Percentiles rank a stretch among this genome's conserved stretches.
These are phyloP conservation scores for Cercocebus atys DNA, from an alignment of 2,113 vertebrate genomes.

Conservation along the genomic window DNA sequence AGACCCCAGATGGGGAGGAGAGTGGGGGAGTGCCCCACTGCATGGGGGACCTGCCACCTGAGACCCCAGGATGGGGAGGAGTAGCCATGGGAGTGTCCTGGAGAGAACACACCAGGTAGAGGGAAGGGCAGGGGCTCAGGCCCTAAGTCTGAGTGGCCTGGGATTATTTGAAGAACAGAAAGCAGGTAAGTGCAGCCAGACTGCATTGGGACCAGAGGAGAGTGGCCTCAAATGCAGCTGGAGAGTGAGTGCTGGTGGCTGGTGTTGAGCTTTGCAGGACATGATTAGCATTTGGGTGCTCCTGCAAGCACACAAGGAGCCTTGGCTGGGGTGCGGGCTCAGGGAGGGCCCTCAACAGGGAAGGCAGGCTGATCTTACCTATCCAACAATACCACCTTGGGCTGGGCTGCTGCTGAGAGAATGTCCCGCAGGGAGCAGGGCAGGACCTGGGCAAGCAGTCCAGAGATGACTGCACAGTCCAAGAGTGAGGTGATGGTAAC, in stretches of 20 bases:
- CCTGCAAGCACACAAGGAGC: background rate
- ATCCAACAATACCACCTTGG: background rate
- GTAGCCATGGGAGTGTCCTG: background rate
- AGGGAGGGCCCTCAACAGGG: background rate
- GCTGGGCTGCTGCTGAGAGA: background rate
- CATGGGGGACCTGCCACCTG: too few relatives aligned
- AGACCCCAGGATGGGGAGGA: background rate
- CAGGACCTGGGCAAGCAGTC: background rate
- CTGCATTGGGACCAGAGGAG: background rate
- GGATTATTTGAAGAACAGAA: background rate
- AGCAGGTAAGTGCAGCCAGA: background rate
- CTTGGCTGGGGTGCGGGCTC: background rate
- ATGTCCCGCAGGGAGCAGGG: background rate
- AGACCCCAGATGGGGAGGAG: too few relatives aligned
- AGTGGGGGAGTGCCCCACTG: rapidly evolving
- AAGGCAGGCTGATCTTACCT: too few relatives aligned
- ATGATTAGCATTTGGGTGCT: background rate
- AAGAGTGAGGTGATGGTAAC: background rate
- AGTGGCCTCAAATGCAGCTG: too few relatives aligned
- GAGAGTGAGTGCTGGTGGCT: rapidly evolving
- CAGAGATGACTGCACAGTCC: background rate
- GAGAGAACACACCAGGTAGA: background rate
- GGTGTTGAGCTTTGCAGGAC: rapidly evolving
- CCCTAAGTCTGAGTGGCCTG: background rate
- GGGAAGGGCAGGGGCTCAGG: background rate